Evolutionary conservation across 2,113 vertebrate genomes (phyloP).

Genomic region (Saguinus midas): DNA sequence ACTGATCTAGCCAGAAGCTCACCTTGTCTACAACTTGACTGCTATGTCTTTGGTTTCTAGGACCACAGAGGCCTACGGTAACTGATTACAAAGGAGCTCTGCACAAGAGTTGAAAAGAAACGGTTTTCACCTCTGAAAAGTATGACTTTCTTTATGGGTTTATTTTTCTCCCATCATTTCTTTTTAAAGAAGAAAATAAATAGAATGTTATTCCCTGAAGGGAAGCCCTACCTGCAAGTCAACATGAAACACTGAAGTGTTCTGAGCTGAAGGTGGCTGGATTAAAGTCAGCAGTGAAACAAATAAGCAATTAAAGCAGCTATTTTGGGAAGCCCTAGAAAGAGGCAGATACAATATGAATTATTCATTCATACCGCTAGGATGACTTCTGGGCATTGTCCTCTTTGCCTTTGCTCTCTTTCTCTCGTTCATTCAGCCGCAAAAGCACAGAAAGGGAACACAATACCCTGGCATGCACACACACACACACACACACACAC

Average conservation of each 20-base stretch:
- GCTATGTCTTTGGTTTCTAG: not conserved
- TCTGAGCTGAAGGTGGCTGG: constrained; percentile 14
- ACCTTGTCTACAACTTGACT: not conserved
- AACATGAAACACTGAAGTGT: not conserved
- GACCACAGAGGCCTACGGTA: not conserved
- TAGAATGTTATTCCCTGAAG: not conserved
- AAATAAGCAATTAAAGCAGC: constrained; percentile 66
- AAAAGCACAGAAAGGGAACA: constrained; percentile 52
- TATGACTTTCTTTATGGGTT: not conserved
- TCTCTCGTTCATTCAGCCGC: constrained; percentile 60
- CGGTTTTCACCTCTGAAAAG: not conserved
- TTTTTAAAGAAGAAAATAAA: constrained; percentile 44
- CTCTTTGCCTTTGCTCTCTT: not conserved
- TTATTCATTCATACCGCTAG: constrained; percentile 70
- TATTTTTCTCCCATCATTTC: not conserved
- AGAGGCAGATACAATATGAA: constrained; percentile 65
- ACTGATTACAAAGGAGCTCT: not conserved
- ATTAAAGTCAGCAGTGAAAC: constrained; percentile 23
- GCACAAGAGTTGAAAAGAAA: not conserved
- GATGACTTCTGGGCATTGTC: constrained; percentile 67
- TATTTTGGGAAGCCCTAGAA: constrained; percentile 73
- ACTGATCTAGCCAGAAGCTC: not conserved
- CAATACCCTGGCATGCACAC: not conserved
- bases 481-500: accelerated
- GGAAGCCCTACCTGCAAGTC: constrained; percentile 47